Evolutionary conservation across 1,140 invertebrate genomes (phyloP).

Genomic region (Brachionus manjavacas): DNA sequence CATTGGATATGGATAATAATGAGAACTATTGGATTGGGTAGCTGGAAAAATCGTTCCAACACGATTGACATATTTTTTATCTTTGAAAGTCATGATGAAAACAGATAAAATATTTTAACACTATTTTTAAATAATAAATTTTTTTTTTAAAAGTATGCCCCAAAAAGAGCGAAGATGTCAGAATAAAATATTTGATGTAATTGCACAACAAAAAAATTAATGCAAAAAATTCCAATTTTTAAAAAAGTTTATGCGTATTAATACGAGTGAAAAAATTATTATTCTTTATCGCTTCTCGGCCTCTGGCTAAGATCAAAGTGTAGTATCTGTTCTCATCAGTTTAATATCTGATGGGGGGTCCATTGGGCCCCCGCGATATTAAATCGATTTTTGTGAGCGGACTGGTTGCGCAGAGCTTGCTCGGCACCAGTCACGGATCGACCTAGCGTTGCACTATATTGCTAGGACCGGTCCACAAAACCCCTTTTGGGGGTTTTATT

Average conservation of each 20-base stretch:
- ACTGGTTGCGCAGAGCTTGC: constrained; percentile 39
- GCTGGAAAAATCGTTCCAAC: background rate
- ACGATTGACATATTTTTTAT: background rate
- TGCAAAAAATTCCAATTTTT: background rate
- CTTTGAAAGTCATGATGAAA: background rate
- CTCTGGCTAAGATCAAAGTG: constrained; percentile 40
- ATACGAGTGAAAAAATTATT: too few relatives aligned
- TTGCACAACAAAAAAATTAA: background rate
- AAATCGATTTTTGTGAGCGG: constrained; percentile 35
- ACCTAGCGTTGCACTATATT: constrained; percentile 4
- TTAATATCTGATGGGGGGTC: constrained; percentile 37
- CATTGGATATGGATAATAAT: constrained; percentile 7
- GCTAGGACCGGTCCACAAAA: constrained; percentile 27
- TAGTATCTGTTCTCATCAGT: constrained; percentile 40
- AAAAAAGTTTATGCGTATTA: background rate
- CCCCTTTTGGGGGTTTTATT: background rate
- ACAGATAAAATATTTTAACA: too few relatives aligned
- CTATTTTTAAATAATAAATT: too few relatives aligned
- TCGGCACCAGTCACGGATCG: constrained; percentile 37
- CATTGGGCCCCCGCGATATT: constrained; percentile 32
- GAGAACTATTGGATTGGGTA: background rate
- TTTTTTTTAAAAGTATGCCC: background rate
- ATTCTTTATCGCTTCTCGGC: constrained; percentile 30
- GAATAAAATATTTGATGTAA: background rate
- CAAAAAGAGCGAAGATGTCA: background rate